A percentile compares a stretch with the other conserved stretches of the same genome.
phyloP scores from a whole-genome alignment of 2,797 vertebrate genomes.

The Phaenicophaeus curvirostris region DNA sequence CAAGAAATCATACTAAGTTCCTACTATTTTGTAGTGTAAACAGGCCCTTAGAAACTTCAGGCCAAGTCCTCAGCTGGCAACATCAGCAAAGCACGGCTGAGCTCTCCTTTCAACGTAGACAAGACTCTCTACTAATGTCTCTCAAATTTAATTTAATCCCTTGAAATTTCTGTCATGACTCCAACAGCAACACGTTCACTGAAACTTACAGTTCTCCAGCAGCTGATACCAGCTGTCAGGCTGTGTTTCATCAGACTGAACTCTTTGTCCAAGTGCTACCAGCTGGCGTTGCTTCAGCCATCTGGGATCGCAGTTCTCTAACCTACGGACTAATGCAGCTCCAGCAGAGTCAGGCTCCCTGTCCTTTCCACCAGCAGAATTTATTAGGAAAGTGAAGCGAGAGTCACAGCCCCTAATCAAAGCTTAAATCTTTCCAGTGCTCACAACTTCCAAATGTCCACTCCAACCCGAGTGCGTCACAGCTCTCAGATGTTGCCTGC shows the following conservation, averaged over 20 bases:
- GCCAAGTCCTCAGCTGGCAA: neutral
- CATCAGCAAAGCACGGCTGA: neutral
- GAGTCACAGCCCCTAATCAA: neutral
- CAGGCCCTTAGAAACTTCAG: neutral
- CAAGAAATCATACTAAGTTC: neutral
- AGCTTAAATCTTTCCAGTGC: neutral
- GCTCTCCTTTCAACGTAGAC: neutral
- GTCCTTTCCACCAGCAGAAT: neutral
- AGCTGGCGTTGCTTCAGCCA: constrained; percentile 47
- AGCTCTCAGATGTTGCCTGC: neutral
- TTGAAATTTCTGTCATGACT: constrained; percentile 53
- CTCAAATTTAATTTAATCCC: neutral
- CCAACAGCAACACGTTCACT: constrained; percentile 29
- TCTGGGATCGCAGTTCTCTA: constrained; percentile 19
- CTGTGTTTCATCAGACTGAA: constrained; percentile 53
- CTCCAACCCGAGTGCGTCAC: neutral
- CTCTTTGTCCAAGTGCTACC: constrained; percentile 61
- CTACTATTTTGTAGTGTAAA: neutral
- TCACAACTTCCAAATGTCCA: neutral
- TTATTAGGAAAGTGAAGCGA: neutral
- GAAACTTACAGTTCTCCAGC: constrained; percentile 45
- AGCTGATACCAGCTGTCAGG: constrained; percentile 65
- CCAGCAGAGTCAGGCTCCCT: neutral
- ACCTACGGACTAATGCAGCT: neutral
- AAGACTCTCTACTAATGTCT: neutral